Evolutionary conservation across 2,888 invertebrate genomes (phyloP).

Genomic region (Priocnemis perturbator): DNA sequence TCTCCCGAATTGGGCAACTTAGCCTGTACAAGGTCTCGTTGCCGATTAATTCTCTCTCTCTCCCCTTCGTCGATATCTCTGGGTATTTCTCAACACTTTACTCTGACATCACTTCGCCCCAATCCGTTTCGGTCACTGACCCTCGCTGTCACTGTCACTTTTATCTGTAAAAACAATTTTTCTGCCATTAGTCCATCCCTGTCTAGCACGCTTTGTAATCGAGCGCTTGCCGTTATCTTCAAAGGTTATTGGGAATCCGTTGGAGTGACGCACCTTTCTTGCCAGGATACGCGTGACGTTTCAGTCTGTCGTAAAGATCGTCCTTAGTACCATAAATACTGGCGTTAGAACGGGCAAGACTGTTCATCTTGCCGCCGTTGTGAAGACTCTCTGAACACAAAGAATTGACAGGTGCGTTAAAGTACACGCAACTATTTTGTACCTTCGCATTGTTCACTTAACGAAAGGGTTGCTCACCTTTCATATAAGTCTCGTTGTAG

Average conservation of each 20-base stretch:
- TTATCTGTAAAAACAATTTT: conserved; percentile 82
- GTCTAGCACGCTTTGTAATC: not conserved
- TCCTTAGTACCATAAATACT: conserved; percentile 97
- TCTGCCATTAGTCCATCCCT: not conserved
- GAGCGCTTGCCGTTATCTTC: too few relatives aligned
- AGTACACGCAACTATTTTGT: not conserved
- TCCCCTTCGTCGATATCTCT: too few relatives aligned
- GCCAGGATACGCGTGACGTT: conserved; percentile 95
- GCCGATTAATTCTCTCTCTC: not conserved
- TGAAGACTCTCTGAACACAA: conserved; percentile 82
- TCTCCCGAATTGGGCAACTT: conserved; percentile 8
- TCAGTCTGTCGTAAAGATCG: conserved; percentile 95
- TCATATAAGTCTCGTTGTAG: conserved; percentile 97
- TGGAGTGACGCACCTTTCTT: conserved; percentile 86
- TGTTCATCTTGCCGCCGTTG: conserved; percentile 93
- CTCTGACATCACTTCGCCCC: too few relatives aligned
- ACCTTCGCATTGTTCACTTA: not conserved
- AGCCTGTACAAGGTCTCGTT: not conserved
- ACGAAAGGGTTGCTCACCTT: conserved; percentile 78
- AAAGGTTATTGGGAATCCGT: too few relatives aligned
- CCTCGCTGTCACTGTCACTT: conserved; percentile 96
- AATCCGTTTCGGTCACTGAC: conserved; percentile 80
- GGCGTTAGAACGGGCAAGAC: conserved; percentile 93
- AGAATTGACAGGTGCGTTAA: conserved; percentile 8
- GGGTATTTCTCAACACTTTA: too few relatives aligned